phyloP scores from a whole-genome alignment of 2,888 invertebrate species.

The Hedychridium roseum region DNA sequence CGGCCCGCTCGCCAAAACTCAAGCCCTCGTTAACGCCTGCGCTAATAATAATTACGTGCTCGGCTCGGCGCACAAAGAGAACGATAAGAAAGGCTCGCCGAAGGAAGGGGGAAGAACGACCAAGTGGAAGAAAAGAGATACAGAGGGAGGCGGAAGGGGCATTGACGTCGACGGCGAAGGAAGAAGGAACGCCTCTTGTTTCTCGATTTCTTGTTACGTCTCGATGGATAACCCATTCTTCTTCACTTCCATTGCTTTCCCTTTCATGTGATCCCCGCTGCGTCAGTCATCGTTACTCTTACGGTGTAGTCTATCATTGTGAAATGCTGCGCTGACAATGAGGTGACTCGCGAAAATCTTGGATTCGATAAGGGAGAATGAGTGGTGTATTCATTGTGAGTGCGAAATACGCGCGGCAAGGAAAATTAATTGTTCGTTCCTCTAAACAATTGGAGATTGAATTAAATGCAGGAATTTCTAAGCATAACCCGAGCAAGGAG shows the following conservation, averaged over 20 bases:
- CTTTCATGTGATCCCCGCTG: neutral
- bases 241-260: neutral
- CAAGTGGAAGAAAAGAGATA: constrained; percentile 1
- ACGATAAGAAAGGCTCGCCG: constrained; percentile 1
- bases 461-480: too few species aligned
- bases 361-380: too few species aligned
- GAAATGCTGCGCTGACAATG: too few species aligned
- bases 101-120: constrained; percentile 1
- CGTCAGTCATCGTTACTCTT: neutral
- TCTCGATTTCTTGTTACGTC: neutral
- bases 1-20: constrained; percentile 22
- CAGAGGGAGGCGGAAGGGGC: constrained; percentile 6
- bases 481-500: too few species aligned
- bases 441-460: too few species aligned
- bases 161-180: neutral
- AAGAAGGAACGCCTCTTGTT: constrained; percentile 1
- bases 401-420: too few species aligned
- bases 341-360: too few species aligned
- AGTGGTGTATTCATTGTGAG: too few species aligned
- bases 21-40: constrained; percentile 23
- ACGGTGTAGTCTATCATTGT: too few species aligned
- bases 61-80: constrained; percentile 18
- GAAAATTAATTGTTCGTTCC: too few species aligned
- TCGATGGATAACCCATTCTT: neutral
- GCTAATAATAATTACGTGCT: constrained; percentile 32